These are phyloP conservation scores for Philotrypesis tridentata DNA, from an alignment of 1,140 invertebrate species.

Conservation along the genomic window DNA sequence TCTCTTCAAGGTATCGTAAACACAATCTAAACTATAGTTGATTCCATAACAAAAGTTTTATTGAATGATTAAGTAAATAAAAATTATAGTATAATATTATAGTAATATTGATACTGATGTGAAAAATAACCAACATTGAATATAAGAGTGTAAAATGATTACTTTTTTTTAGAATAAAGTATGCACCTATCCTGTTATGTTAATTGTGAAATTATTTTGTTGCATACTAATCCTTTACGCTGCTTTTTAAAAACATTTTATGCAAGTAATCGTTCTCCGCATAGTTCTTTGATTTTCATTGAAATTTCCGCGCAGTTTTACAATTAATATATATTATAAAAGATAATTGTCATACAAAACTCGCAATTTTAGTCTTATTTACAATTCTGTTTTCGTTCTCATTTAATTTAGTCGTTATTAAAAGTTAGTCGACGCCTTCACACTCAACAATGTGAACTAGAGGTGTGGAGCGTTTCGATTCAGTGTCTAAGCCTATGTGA, in stretches of 20 bases:
- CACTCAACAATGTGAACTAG: too few relatives aligned
- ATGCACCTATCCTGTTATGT: slow-evolving; percentile 30
- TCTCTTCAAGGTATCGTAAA: slow-evolving; percentile 32
- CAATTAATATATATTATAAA: too few relatives aligned
- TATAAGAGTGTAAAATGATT: slow-evolving; percentile 6
- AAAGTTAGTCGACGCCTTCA: too few relatives aligned
- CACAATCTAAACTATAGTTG: slow-evolving; percentile 26
- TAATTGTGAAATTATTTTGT: slow-evolving; percentile 32
- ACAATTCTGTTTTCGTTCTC: slow-evolving; percentile 8
- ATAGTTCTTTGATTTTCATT: slow-evolving; percentile 9
- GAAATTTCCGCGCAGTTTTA: not conserved
- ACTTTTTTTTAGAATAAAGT: slow-evolving; percentile 29
- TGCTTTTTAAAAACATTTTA: not conserved
- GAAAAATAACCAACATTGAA: not conserved
- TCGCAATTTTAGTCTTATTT: slow-evolving; percentile 35
- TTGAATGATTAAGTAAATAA: slow-evolving; percentile 30
- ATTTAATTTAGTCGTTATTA: slow-evolving; percentile 1
- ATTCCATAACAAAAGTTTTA: slow-evolving; percentile 6
- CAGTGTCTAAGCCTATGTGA: too few relatives aligned
- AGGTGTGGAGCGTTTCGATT: too few relatives aligned
- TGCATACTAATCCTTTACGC: not conserved
- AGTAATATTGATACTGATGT: not conserved
- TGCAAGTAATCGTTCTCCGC: not conserved
- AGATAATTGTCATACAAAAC: slow-evolving; percentile 35
- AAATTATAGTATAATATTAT: slow-evolving; percentile 23